Evolutionary conservation across 1,140 invertebrate genomes (phyloP), one percentile per base, ranked within the genome.

Genomic region (Drosophila nasuta): DNA sequence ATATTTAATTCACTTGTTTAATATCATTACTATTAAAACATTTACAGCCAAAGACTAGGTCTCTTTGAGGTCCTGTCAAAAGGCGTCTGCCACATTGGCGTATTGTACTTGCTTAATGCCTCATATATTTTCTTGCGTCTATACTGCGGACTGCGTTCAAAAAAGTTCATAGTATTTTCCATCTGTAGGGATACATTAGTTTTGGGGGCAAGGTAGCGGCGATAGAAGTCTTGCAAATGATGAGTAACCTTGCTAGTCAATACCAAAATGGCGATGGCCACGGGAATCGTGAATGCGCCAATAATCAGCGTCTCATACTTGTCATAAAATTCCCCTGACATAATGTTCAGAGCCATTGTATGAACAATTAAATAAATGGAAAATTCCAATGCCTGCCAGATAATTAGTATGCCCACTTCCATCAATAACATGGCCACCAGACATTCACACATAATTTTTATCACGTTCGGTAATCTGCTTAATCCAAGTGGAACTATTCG

Each of bases 351-450:
- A 2, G 5, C 11, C 33, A 59, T 4, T 6, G 15, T 17, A 5
- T 38, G 48, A 30, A 25, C 20, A 5, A 20, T 13, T 25, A 68
- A 4, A 10, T 15, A 41, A 30, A 41, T 25, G 1, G 46, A 3
- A 43, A 48, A 35, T 33, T 68, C 65, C 8, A 68, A 5, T 1
- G 43, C 5, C 6, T 35, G 2, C 64, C 64, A 67, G 30, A 67
- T 30, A 10, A 67, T n/a, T 6, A 57, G 45, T 45, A 49, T 62
- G 13, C 59, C 30, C 28, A 49, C 8, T 20, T 62, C 45, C 3
- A 62, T 0, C 11, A 62, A 3, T 10, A 17, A 17, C 10, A 49
- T 3, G 45, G 58, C 58, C 28, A 62, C 15, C 0, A 15, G 3
- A 11, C 43, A 48, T 48, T 62, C 58, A 17, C 45, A 58, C 10